A percentile compares a stretch with the other conserved stretches of the same genome.
phyloP scores from a whole-genome alignment of 2,113 vertebrate species.

The Gambusia holbrooki region DNA sequence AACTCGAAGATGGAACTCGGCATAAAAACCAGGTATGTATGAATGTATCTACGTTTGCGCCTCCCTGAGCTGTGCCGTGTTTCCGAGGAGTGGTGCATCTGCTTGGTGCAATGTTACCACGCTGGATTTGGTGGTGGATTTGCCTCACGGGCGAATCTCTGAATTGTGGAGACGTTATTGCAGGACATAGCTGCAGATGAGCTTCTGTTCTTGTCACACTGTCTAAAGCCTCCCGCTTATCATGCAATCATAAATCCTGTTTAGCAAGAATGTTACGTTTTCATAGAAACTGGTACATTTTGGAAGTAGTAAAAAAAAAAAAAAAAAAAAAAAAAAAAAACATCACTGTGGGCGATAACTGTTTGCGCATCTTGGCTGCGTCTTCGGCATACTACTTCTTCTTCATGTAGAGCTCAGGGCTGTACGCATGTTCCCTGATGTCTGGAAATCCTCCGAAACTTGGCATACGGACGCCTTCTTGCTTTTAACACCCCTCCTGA shows the following conservation, averaged over 20 bases:
- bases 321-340: too few species aligned
- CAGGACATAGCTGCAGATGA: constrained; percentile 23
- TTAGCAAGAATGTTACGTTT: constrained; percentile 7
- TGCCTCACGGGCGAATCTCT: constrained; percentile 38
- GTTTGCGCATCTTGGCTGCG: constrained; percentile 26
- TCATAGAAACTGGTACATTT: neutral
- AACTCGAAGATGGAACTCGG: constrained; percentile 85
- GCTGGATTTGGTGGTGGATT: constrained; percentile 43
- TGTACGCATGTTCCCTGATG: neutral
- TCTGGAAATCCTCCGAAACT: constrained; percentile 10
- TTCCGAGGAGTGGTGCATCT: constrained; percentile 55
- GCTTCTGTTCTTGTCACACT: constrained; percentile 57
- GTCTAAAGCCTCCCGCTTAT: constrained; percentile 33
- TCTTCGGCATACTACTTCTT: neutral
- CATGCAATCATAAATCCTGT: constrained; percentile 18
- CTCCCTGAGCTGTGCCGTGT: neutral
- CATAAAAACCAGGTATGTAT: constrained; percentile 83
- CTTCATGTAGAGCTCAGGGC: neutral
- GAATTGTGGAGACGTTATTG: constrained; percentile 27
- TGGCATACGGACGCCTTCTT: constrained; percentile 6
- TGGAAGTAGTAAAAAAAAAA: neutral
- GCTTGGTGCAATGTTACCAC: constrained; percentile 66
- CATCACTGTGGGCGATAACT: constrained; percentile 17
- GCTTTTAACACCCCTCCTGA: constrained; percentile 22
- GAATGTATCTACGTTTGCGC: neutral